Conservation (phyloP, 2,113 vertebrate species). For the Sus scrofa region DNA sequence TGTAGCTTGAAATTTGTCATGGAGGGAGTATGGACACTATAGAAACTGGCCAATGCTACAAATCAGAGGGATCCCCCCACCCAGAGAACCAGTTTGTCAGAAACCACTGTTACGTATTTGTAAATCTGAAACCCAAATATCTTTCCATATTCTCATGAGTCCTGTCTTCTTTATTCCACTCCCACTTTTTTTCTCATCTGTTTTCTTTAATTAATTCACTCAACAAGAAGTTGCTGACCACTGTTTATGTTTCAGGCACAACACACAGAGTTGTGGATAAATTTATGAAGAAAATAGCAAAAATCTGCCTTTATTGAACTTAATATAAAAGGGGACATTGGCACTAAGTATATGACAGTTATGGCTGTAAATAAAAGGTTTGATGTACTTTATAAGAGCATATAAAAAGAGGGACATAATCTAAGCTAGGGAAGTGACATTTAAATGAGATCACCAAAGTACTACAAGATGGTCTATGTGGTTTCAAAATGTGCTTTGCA, state of each 20-base stretch:
- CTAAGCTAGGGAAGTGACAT: background rate
- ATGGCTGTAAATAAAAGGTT: background rate
- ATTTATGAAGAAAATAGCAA: background rate
- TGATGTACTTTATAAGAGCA: background rate
- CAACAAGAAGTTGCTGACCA: background rate
- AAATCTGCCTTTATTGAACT: background rate
- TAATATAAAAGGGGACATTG: background rate
- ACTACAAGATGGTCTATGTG: background rate
- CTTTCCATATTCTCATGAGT: background rate
- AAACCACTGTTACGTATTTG: background rate
- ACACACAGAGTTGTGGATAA: background rate
- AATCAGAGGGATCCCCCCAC: background rate
- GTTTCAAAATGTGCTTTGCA: background rate
- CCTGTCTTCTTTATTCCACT: background rate
- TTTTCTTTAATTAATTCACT: background rate
- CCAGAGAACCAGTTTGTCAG: background rate
- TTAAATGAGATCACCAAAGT: background rate
- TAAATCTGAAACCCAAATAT: background rate
- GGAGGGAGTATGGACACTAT: background rate
- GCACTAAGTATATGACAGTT: background rate
- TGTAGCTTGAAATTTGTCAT: background rate
- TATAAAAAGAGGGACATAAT: background rate
- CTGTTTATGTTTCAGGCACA: background rate
- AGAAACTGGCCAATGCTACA: background rate
- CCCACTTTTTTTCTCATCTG: background rate